Base-by-base conservation (phyloP, 2,113 vertebrate genomes). In the Brachyhypopomus gauderio region DNA sequence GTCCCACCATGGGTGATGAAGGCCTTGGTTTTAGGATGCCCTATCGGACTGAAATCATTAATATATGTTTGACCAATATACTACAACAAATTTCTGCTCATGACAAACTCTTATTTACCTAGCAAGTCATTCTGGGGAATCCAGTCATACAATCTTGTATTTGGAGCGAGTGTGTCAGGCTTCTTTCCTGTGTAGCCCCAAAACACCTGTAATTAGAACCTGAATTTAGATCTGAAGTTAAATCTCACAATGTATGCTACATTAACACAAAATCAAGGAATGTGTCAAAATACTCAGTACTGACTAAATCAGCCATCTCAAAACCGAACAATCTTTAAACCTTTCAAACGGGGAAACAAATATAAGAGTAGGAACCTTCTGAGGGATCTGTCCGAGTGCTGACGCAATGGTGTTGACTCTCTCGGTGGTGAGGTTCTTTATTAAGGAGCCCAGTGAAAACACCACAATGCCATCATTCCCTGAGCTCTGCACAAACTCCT, bases 1-100 rank as follows among this genome's bases (percentile, higher is more conserved):
- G 95, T 94, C 62, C 97, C 96, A 16, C 96, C 96, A 0, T 98
- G 96, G 52, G 96, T 97, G 78, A 98, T 93, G 74, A 98, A 98
- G 9, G 93, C 96, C 89, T 89, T 95, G 2, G 95, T 91, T 90
- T 96, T 95, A 0, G 95, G 92, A 23, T 98, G 96, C 67, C 96
- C 96, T 97, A 52, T 52, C 14, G 3, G 14, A 52, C 14, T 8
- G 9, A 52, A 52, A 14, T 52, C 12, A 14, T 52, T 52, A 48
- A 14, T 52, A 52, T 3, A 52, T 52, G 5, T 14, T 52, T 7
- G 8, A 3, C 8, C 2, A 8, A 12, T 55, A 23, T 14, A 52
- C 5, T 34, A 41, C 17, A 45, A 8, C 7, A 72, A 3, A 41
- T 25, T 69, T 52, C 2, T 52, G 12, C 9, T 14, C 45, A 52